Base-by-base conservation (phyloP, 2,888 invertebrate genomes). In the Busseola fusca region DNA sequence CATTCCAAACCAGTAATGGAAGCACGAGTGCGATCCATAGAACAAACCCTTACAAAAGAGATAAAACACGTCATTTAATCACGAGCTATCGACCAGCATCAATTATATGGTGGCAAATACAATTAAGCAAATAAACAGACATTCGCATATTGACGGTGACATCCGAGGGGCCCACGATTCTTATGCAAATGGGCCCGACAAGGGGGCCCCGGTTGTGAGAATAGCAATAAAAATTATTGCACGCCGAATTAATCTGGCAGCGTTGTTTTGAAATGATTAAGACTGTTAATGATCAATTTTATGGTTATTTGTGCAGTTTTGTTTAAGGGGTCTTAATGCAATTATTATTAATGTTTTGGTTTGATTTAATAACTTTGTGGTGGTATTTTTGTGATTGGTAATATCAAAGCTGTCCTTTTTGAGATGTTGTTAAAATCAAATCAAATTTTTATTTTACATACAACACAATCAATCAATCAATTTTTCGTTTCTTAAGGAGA, bases 111-210 rank as follows among this genome's bases (percentile, higher is more conserved):
- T 89, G 90, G 88, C 91, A 90, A 92, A 93, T 87, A 91, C 91
- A 93, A 93, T 93, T 93, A 89, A 91, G 89, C 93, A 91, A 92
- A 93, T 93, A 92, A 93, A 93, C 93, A 90, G 86, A 82, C 78
- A 91, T 92, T 89, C 87, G 88, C 91, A 90, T 90, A 90, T 88
- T 89, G 88, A 84, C 84, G 86, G 85, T 88, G 88, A 88, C 87
- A 85, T 76, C 72, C 85, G 88, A 91, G 90, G 92, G 89, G 83
- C 77, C 78, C 86, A 89, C 89, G 88, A 93, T 92, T 88, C 90
- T 88, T 92, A 94, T 94, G 93, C 91, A 94, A 93, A 94, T 93
- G 87, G 86, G 37, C 27, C 58, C 86, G 88, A 87, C 83, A 85
- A 88, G 87, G 91, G 89, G 88, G 86, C 84, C 80, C 78, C 69